phyloP scores from a whole-genome alignment of 1,140 invertebrate species.

The Drosophila simulans region DNA sequence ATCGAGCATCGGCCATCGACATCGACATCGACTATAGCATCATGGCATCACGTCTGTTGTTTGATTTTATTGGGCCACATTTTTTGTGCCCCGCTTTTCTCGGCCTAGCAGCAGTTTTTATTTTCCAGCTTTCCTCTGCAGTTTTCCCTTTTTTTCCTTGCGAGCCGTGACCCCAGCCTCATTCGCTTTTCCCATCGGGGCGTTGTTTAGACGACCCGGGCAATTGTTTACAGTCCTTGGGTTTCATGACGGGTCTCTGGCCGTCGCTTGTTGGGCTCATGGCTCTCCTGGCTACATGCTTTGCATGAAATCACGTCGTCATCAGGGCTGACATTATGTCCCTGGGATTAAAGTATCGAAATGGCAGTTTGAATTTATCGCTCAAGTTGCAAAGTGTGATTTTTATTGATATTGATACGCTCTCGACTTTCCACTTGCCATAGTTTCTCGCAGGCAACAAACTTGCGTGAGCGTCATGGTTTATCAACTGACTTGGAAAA shows the following conservation, averaged over 20 bases:
- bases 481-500: conserved; percentile 67
- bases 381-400: conserved; percentile 78
- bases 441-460: conserved; percentile 21
- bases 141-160: conserved; percentile 36
- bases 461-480: conserved; percentile 42
- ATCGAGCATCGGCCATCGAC: conserved; percentile 12
- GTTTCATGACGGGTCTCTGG: conserved; percentile 55
- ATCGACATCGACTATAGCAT: background rate
- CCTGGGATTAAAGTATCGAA: conserved; percentile 80
- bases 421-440: conserved; percentile 49
- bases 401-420: conserved; percentile 77
- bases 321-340: conserved; percentile 80
- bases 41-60: conserved; percentile 73
- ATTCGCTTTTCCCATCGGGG: conserved; percentile 24
- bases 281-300: conserved; percentile 61
- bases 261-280: conserved; percentile 21
- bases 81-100: conserved; percentile 44
- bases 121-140: conserved; percentile 49
- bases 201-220: conserved; percentile 71
- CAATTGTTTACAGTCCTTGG: conserved; percentile 83
- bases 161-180: background rate
- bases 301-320: conserved; percentile 83
- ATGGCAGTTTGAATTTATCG: conserved; percentile 82
- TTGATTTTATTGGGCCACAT: conserved; percentile 81
- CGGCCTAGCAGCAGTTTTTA: conserved; percentile 47